Evolutionary conservation across 1,140 invertebrate genomes (phyloP).

Genomic region (Sycobia sp.): DNA sequence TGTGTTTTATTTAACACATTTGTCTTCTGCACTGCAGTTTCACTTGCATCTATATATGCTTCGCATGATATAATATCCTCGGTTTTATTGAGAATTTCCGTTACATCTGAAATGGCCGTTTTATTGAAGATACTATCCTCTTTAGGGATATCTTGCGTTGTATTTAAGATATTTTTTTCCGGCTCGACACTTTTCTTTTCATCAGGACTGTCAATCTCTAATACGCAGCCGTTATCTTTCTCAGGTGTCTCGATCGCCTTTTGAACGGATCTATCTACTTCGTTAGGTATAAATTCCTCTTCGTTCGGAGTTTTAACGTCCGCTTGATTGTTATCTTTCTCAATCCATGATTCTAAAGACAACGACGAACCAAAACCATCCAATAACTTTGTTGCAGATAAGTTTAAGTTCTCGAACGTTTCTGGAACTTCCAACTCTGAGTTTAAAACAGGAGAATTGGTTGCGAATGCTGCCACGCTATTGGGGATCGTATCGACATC

Average conservation of each 20-base stretch:
- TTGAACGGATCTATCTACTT: too few species aligned
- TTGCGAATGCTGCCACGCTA: too few species aligned
- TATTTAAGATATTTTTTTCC: background rate
- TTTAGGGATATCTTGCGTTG: background rate
- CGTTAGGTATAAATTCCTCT: background rate
- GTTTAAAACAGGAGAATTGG: background rate
- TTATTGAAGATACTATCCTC: background rate
- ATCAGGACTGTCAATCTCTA: too few species aligned
- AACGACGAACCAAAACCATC: too few species aligned
- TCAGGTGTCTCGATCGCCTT: too few species aligned
- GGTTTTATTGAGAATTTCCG: constrained; percentile 1
- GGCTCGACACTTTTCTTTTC: too few species aligned
- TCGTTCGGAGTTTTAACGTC: background rate
- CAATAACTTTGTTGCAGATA: background rate
- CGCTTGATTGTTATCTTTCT: background rate
- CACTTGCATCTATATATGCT: background rate
- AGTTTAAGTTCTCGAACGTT: background rate
- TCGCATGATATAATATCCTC: background rate
- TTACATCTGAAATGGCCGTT: constrained; percentile 4
- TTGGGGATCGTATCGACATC: too few species aligned
- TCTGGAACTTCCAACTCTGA: background rate
- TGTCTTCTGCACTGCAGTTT: background rate
- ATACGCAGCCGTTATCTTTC: too few species aligned
- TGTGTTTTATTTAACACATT: background rate
- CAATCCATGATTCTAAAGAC: too few species aligned